These are phyloP conservation scores for Galaxias olidus DNA, from an alignment of 2,797 vertebrate species.

Conservation along the genomic window DNA sequence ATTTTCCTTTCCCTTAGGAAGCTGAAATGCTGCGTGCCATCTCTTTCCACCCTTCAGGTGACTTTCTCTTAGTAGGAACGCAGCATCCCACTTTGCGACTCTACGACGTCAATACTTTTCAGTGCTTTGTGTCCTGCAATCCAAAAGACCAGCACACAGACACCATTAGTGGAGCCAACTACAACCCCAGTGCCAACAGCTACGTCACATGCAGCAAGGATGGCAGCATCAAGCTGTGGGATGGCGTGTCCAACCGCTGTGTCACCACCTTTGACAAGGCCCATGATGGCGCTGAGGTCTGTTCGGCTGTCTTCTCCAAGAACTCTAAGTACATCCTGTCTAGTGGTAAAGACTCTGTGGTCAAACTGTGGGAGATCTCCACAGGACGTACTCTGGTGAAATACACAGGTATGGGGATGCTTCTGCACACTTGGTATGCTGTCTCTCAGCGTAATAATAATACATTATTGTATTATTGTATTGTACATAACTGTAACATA, in stretches of 20 bases:
- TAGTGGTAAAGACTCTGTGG: slow-evolving; percentile 96
- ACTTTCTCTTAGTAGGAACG: slow-evolving; percentile 94
- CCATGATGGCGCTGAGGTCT: slow-evolving; percentile 94
- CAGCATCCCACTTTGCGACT: slow-evolving; percentile 96
- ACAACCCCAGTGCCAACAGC: slow-evolving; percentile 89
- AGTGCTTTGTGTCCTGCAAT: slow-evolving; percentile 97
- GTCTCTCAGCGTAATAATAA: neutral
- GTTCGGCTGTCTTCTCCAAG: slow-evolving; percentile 95
- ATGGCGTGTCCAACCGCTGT: slow-evolving; percentile 95
- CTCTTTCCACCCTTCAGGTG: slow-evolving; percentile 96
- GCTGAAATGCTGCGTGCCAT: slow-evolving; percentile 97
- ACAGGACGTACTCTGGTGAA: slow-evolving; percentile 94
- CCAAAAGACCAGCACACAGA: slow-evolving; percentile 97
- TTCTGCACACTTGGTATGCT: neutral
- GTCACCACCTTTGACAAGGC: slow-evolving; percentile 95
- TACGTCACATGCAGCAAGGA: slow-evolving; percentile 97
- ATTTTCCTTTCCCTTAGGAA: slow-evolving; percentile 75
- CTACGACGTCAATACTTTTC: slow-evolving; percentile 98
- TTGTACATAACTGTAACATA: no score
- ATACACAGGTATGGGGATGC: slow-evolving; percentile 89
- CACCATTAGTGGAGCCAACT: slow-evolving; percentile 90
- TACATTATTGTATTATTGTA: no score
- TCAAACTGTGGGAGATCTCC: slow-evolving; percentile 98
- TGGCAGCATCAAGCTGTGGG: slow-evolving; percentile 97
- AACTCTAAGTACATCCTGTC: slow-evolving; percentile 98